phyloP scores from a whole-genome alignment of 2,888 invertebrate genomes.

The Plebejus melissa region DNA sequence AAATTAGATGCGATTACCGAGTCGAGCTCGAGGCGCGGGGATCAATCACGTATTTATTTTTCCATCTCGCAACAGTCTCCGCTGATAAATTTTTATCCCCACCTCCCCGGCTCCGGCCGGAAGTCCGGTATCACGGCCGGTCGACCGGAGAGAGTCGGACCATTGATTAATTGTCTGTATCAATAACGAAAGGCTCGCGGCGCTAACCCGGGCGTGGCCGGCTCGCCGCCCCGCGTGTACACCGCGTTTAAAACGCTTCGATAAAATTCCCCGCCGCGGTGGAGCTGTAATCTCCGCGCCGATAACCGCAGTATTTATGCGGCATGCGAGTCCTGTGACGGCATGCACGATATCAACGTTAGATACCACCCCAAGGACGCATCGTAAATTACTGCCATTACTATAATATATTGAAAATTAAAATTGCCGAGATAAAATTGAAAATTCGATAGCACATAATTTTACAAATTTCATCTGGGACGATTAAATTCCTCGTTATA shows the following conservation, averaged over 20 bases:
- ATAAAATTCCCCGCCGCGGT: not conserved
- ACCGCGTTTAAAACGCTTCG: not conserved
- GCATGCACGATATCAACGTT: not conserved
- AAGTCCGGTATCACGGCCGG: not conserved
- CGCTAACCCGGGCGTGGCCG: not conserved
- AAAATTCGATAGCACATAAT: not conserved
- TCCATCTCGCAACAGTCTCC: not conserved
- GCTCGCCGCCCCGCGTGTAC: not conserved
- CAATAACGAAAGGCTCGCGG: not conserved
- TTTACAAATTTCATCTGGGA: not conserved
- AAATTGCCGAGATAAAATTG: not conserved
- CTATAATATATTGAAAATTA: not conserved
- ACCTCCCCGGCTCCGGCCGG: not conserved
- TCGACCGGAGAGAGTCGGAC: not conserved
- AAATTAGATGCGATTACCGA: not conserved
- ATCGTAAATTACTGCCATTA: not conserved
- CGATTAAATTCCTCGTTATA: not conserved
- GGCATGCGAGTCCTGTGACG: not conserved
- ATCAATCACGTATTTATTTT: not conserved
- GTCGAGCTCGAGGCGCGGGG: not conserved
- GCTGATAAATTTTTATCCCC: not conserved
- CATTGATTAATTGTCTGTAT: conserved; percentile 1
- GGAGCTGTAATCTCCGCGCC: not conserved
- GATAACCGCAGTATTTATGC: not conserved
- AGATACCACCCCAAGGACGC: not conserved